Evolutionary conservation across 92 coral and sea anemone species (phyloP), one percentile per base, ranked within the genome.

Genomic region (Porites cylindrica): DNA sequence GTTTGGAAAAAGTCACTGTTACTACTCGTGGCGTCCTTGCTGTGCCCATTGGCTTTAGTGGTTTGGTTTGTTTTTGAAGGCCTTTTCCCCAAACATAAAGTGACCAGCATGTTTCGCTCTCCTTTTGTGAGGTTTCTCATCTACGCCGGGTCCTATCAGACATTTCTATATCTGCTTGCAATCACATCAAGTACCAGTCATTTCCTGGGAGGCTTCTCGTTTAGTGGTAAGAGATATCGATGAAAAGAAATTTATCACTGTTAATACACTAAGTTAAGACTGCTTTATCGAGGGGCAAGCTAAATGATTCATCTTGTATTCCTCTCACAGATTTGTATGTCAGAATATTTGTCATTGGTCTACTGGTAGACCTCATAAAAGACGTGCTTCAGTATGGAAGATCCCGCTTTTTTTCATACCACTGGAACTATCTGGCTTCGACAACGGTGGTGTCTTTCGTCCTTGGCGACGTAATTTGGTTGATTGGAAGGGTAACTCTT

Each of bases 121-220:
- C 98, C 98, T n/a, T 47, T 86, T 24, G 83, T 92, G 23, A 96
- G 92, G 90, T 92, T 96, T 63, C 64, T 94, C 66, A 90, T 90
- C 26, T 91, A 94, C 76, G 80, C 90, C 6, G 92, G 95, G 18
- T 90, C 92, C 52, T 96, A 89, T 70, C 72, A 87, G 24, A 50
- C 93, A 29, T 96, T 96, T 77, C 86, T 96, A 8, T 84, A 81
- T 6, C 10, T 73, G 53, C 81, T 83, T 61, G 52, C 59, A 53
- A 13, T 81, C 17, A 52, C 85, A 17, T 68, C 85, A 10, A 2
- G 4, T 17, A 16, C 0, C 10, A 69, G 77, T 26, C 26, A 19
- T 68, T 68, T 68, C 9, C 50, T 54, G 53, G 21, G 11, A 29
- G 32, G 32, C 32, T 81, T 68, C 77, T 19, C 77, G 29, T 52